These are phyloP conservation scores for Protobothrops mucrosquamatus DNA, from an alignment of 2,113 vertebrate genomes.

Conservation along the genomic window DNA sequence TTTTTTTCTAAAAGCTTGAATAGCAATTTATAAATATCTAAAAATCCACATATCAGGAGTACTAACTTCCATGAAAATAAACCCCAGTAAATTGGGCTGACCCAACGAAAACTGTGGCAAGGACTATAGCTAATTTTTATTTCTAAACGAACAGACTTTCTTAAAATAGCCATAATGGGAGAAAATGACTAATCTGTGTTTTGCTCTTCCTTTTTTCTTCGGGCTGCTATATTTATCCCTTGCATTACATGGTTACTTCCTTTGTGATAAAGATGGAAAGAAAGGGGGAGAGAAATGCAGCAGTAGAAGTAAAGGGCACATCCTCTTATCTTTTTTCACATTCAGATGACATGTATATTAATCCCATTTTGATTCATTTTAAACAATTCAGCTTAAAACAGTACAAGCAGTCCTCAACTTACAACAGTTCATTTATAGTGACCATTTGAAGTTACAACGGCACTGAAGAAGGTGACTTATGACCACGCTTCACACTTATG, in stretches of 20 bases:
- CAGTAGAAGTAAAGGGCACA: not conserved
- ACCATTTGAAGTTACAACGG: not conserved
- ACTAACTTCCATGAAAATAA: not conserved
- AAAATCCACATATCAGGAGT: not conserved
- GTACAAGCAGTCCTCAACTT: not conserved
- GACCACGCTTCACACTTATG: not conserved
- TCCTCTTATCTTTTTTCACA: too few relatives aligned
- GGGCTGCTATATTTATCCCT: constrained; percentile 18
- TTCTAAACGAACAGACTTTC: not conserved
- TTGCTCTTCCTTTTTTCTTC: not conserved
- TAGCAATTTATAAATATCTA: not conserved
- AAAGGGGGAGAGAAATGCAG: not conserved
- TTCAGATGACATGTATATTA: not conserved
- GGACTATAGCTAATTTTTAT: not conserved
- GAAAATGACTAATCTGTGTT: constrained; percentile 15
- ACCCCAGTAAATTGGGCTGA: not conserved
- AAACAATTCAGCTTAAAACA: not conserved
- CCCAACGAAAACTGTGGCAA: not conserved
- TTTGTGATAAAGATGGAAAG: not conserved
- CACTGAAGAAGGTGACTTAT: not conserved
- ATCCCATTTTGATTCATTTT: not conserved
- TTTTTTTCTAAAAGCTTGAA: not conserved
- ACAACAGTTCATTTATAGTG: not conserved
- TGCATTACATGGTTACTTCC: constrained; percentile 1
- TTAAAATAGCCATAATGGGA: constrained; percentile 10